Evolutionary conservation across 2,113 vertebrate species (phyloP).

Genomic region (Proterorhinus semilunaris): DNA sequence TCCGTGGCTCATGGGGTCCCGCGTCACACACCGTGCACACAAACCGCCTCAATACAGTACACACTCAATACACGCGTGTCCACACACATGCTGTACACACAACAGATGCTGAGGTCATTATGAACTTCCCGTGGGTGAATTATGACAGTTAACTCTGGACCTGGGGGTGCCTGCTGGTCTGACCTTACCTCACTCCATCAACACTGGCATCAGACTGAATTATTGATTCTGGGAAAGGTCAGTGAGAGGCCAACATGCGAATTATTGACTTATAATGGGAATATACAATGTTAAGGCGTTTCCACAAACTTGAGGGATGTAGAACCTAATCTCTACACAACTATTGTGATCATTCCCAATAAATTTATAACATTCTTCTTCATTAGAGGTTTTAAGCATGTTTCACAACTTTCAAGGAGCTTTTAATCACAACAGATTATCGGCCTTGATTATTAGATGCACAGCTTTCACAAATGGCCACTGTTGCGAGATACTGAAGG

Average conservation of each 20-base stretch:
- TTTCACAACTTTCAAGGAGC: no score
- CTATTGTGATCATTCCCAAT: no score
- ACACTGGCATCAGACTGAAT: not conserved
- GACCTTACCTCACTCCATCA: slow-evolving; percentile 19
- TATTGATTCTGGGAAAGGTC: not conserved
- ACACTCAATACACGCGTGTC: slow-evolving; percentile 7
- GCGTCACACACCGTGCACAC: not conserved
- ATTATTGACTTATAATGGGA: not conserved
- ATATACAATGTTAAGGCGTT: not conserved
- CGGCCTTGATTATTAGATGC: no score
- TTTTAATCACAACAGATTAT: no score
- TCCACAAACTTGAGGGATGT: not conserved
- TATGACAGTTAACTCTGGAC: slow-evolving; percentile 37
- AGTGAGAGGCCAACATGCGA: not conserved
- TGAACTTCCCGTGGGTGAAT: slow-evolving; percentile 54
- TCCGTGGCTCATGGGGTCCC: slow-evolving; percentile 14
- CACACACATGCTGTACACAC: slow-evolving; percentile 14
- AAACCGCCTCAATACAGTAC: not conserved
- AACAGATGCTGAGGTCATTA: slow-evolving; percentile 51
- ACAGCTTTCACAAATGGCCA: no score
- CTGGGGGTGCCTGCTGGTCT: slow-evolving; percentile 22
- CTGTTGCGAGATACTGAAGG: no score
- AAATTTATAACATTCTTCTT: no score
- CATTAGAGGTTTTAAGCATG: no score
- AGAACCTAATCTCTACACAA: no score